phyloP scores from a whole-genome alignment of 2,113 vertebrate species.

The Procavia capensis region DNA sequence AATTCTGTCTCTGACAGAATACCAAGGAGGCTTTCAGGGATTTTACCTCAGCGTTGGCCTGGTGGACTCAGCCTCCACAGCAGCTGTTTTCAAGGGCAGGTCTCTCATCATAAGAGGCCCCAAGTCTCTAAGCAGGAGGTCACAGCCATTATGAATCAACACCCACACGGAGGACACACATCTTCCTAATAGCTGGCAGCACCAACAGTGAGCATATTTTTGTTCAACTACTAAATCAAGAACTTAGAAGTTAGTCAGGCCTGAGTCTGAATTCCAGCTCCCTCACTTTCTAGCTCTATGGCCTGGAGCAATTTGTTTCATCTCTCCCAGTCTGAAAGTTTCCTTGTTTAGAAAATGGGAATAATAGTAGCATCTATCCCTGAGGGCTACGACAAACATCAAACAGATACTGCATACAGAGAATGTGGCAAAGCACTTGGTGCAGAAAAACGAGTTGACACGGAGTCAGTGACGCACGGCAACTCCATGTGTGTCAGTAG shows the following conservation, averaged over 20 bases:
- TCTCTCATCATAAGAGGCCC: neutral
- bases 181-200: neutral
- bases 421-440: neutral
- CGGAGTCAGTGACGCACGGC: neutral
- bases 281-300: neutral
- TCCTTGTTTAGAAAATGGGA: conserved; percentile 10
- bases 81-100: conserved; percentile 45
- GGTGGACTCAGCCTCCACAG: neutral
- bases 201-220: neutral
- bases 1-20: conserved; percentile 18
- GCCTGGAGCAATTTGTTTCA: conserved; percentile 24
- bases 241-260: conserved; percentile 1
- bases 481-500: neutral
- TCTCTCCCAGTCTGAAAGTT: conserved; percentile 4
- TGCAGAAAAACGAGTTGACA: neutral
- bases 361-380: neutral
- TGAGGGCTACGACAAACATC: neutral
- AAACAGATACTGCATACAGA: conserved; percentile 12
- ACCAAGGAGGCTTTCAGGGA: neutral
- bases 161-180: neutral
- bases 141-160: neutral
- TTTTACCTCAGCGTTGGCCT: neutral
- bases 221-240: neutral
- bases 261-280: neutral
- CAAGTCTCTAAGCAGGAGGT: neutral